Base-by-base conservation (phyloP, 2,113 vertebrate species). In the Daphoenositta chrysoptera region DNA sequence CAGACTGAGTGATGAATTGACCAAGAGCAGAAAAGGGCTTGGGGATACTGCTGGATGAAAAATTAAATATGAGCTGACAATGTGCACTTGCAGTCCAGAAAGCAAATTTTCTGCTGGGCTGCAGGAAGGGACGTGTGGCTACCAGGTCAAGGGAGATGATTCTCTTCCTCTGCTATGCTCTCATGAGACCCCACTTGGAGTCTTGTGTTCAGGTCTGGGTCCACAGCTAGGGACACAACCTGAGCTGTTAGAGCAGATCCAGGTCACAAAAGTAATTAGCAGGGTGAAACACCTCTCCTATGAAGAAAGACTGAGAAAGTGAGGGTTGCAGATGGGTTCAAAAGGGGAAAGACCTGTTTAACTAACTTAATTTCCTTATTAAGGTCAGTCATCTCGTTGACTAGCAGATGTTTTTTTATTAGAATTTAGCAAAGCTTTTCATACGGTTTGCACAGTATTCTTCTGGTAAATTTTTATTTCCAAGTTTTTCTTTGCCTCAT, bases 91-190 rank as follows among this genome's bases (percentile, higher is more conserved):
- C 39, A 66, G 39, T 24, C 28, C 37, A 45, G 23, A 39, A 73
- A 73, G 60, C 6, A 11, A 45, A 13, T 51, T 73, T n/a, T 39
- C 51, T 73, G 15, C 37, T 66, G 28, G 27, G 28, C 28, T 39
- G 28, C 15, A 11, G 8, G 33, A 44, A 44, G 37, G 37, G 44
- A 44, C 44, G 26, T 0, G 0, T 0, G 5, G 17, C 7, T 9
- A 44, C 10, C 44, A 28, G 8, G 18, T 24, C 27, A 66, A 51
- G 42, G 15, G 37, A 35, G 10, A 20, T 24, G 23, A 44, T 45
- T 58, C 10, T 44, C 37, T 33, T 8, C 22, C 33, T 58, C 18
- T 30, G 5, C 15, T 16, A 3, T 5, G 6, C 22, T 71, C 11
- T 56, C 13, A 14, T 30, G 28, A 37, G 20, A 75, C 5, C 24